Evolutionary conservation across 2,797 vertebrate genomes (phyloP).

Genomic region (Sebastes oblongus): DNA sequence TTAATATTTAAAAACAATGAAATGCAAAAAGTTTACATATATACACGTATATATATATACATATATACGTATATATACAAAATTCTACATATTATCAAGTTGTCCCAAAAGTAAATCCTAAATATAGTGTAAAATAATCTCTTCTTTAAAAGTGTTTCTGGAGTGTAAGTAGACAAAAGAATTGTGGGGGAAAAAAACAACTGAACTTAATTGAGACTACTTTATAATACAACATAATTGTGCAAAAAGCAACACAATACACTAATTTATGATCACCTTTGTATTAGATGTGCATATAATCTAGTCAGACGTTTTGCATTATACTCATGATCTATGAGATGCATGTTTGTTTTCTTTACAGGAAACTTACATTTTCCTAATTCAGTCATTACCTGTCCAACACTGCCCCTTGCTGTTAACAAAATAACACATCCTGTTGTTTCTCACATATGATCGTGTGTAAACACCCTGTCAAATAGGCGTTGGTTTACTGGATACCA

Average conservation of each 20-base stretch:
- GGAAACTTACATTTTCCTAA: background rate
- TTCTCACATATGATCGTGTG: background rate
- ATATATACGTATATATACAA: too few relatives aligned
- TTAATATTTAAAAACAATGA: background rate
- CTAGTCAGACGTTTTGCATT: background rate
- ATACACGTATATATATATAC: too few relatives aligned
- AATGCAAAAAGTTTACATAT: background rate
- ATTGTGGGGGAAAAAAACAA: background rate
- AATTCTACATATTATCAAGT: background rate
- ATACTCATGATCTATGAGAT: background rate
- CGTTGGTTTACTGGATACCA: too few relatives aligned
- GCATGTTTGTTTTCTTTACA: background rate
- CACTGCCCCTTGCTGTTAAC: conserved; percentile 44
- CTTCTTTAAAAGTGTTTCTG: background rate
- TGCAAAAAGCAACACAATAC: background rate
- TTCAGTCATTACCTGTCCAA: conserved; percentile 3
- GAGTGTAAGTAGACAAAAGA: background rate
- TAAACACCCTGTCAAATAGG: background rate
- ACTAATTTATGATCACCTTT: background rate
- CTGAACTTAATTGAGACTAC: background rate
- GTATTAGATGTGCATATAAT: background rate
- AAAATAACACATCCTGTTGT: background rate
- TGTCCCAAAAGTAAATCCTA: background rate
- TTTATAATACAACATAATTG: background rate
- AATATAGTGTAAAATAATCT: background rate